Evolutionary conservation across 2,888 invertebrate genomes (phyloP).

Genomic region (Melanotus villosus): DNA sequence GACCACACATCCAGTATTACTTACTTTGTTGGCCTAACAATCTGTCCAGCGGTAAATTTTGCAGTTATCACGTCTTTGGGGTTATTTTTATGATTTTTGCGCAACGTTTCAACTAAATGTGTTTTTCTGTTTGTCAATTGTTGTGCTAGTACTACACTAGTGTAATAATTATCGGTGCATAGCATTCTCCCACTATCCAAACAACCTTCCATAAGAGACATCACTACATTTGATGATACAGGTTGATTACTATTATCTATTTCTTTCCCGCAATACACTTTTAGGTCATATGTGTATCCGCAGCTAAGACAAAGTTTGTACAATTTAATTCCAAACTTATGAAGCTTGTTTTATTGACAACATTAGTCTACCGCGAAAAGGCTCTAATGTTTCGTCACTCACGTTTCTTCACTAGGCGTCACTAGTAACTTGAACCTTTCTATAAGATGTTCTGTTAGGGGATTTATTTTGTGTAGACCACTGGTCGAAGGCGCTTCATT

Average conservation of each 20-base stretch:
- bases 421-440: not conserved
- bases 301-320: not conserved
- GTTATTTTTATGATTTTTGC: not conserved
- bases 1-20: slow-evolving; percentile 1
- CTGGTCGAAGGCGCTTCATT: not conserved
- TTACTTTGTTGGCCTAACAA: not conserved
- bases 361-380: slow-evolving; percentile 2
- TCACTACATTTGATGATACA: not conserved
- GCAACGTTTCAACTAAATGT: slow-evolving; percentile 5
- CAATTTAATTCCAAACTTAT: slow-evolving; percentile 3
- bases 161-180: slow-evolving; percentile 4
- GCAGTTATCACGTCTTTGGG: no score
- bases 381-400: slow-evolving; percentile 8
- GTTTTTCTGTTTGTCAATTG: not conserved
- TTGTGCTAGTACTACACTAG: slow-evolving; percentile 8
- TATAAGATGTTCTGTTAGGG: not conserved
- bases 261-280: no score
- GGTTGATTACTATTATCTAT: no score
- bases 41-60: not conserved
- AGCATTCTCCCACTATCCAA: not conserved
- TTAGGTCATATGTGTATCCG: no score
- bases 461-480: not conserved
- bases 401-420: not conserved
- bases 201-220: not conserved
- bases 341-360: no score